These are phyloP conservation scores for Calephelis nemesis DNA, from an alignment of 1,140 invertebrate genomes.

Conservation along the genomic window DNA sequence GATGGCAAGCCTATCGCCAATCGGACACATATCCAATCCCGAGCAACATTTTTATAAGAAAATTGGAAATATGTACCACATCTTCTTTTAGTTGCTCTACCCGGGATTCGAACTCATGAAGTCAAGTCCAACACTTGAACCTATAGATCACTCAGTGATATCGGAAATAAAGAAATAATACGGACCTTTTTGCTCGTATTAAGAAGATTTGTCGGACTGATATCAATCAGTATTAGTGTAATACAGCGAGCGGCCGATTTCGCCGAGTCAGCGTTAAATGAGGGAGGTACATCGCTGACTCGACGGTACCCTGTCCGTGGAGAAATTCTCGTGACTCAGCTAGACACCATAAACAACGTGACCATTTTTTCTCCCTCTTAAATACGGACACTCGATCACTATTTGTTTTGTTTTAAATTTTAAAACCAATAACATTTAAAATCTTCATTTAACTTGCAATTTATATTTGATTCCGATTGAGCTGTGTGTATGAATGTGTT, in stretches of 20 bases:
- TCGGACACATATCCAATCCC: too few species aligned
- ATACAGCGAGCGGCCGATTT: constrained; percentile 45
- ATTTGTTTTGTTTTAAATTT: background rate
- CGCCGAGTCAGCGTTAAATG: constrained; percentile 58
- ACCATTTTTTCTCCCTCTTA: background rate
- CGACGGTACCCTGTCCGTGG: constrained; percentile 35
- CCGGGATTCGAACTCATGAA: too few species aligned
- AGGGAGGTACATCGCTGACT: constrained; percentile 53
- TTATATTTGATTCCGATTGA: too few species aligned
- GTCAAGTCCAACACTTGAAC: too few species aligned
- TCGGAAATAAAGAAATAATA: background rate
- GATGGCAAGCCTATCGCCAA: too few species aligned
- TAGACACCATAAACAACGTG: constrained; percentile 36
- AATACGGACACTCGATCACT: background rate
- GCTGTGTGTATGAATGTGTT: too few species aligned
- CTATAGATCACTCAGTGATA: background rate
- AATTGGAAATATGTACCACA: too few species aligned
- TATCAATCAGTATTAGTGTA: constrained; percentile 65
- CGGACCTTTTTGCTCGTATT: background rate
- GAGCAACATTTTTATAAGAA: too few species aligned
- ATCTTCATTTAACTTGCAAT: too few species aligned
- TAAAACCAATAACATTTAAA: background rate
- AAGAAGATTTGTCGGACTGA: constrained; percentile 25
- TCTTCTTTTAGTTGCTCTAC: too few species aligned
- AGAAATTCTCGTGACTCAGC: constrained; percentile 50